Percentiles rank a stretch among this genome's conserved stretches.
Conservation (phyloP, 2,113 vertebrate genomes). For the Dicentrarchus labrax region DNA sequence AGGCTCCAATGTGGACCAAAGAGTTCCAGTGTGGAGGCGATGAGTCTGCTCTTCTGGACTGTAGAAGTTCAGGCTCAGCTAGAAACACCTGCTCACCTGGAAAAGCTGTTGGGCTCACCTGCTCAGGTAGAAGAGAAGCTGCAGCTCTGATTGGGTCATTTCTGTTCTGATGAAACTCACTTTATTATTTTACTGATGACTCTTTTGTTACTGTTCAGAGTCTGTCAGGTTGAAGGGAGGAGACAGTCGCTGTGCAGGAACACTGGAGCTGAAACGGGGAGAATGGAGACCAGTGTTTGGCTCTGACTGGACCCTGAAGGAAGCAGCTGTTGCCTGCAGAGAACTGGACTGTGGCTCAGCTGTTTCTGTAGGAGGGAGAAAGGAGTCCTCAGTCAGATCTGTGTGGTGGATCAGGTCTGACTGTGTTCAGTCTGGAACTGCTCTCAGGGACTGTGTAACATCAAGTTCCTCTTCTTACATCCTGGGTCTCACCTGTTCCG, state of each 20-base stretch:
- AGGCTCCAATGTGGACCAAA: no score
- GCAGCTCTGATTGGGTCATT: background rate
- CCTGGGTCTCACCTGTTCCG: background rate
- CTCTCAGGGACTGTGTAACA: background rate
- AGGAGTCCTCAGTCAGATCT: background rate
- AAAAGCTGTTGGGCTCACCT: background rate
- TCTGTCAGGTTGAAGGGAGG: constrained; percentile 1
- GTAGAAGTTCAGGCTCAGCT: no score
- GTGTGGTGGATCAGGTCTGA: background rate
- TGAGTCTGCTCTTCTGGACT: no score
- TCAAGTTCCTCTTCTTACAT: background rate
- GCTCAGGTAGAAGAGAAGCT: background rate
- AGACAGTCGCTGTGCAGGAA: background rate
- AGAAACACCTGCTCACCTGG: background rate
- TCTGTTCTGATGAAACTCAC: background rate
- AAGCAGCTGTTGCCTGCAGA: background rate
- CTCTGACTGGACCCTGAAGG: background rate
- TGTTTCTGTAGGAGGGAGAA: rapidly evolving
- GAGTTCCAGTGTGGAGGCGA: no score
- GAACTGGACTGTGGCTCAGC: background rate
- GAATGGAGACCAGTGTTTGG: background rate
- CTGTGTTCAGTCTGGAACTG: background rate
- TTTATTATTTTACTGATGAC: background rate
- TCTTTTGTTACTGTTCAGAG: constrained; percentile 9
- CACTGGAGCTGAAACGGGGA: background rate